phyloP scores from a whole-genome alignment of 2,113 vertebrate species.

The Albula glossodonta region DNA sequence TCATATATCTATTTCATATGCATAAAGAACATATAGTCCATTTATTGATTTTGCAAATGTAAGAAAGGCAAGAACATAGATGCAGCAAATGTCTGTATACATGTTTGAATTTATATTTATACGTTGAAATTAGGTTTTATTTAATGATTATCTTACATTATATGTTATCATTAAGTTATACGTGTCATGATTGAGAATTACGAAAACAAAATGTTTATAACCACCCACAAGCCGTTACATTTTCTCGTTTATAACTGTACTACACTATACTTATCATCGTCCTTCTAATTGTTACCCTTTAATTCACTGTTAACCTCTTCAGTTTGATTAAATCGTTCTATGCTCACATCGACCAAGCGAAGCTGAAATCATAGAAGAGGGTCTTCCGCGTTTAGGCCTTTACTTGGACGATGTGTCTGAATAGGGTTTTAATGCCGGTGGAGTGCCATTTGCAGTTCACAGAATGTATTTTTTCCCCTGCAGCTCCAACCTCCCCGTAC shows the following conservation, averaged over 20 bases:
- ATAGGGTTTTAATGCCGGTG: background rate
- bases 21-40: too few species aligned
- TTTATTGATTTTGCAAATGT: too few species aligned
- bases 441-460: conserved; percentile 1
- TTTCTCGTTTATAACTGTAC: background rate
- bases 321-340: background rate
- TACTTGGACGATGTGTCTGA: background rate
- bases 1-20: too few species aligned
- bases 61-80: too few species aligned
- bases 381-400: background rate
- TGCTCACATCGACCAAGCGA: background rate
- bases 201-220: too few species aligned
- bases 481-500: conserved; percentile 9
- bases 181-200: too few species aligned
- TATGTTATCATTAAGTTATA: too few species aligned
- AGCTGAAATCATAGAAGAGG: background rate
- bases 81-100: too few species aligned
- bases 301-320: background rate
- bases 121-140: too few species aligned
- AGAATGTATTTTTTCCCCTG: background rate
- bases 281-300: background rate
- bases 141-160: too few species aligned
- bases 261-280: background rate
- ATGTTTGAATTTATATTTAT: too few species aligned
- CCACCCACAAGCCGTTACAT: background rate